phyloP scores from a whole-genome alignment of 1,140 invertebrate genomes.

The Diorhabda elongata region DNA sequence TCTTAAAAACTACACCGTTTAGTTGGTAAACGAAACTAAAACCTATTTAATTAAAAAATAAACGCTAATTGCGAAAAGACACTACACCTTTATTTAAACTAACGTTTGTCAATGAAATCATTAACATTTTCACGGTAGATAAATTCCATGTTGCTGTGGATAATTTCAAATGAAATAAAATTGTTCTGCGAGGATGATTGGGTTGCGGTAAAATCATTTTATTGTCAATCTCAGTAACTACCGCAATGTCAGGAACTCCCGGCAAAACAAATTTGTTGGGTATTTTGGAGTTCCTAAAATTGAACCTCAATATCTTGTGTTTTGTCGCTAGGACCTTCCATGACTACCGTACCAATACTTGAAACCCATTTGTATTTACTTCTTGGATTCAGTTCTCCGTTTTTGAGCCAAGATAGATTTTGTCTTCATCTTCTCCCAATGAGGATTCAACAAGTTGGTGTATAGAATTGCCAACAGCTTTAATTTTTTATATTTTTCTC shows the following conservation, averaged over 20 bases:
- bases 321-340: not conserved
- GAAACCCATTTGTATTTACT: constrained; percentile 11
- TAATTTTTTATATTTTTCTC: constrained; percentile 6
- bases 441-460: constrained; percentile 12
- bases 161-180: no score
- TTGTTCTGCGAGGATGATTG: no score
- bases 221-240: no score
- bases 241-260: no score
- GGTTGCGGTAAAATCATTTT: no score
- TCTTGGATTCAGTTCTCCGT: constrained; percentile 5
- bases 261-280: constrained; percentile 6
- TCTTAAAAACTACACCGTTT: not conserved
- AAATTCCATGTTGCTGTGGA: no score
- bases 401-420: constrained; percentile 1
- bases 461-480: not conserved
- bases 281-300: constrained; percentile 3
- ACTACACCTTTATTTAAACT: not conserved
- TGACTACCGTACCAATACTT: not conserved
- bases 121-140: no score
- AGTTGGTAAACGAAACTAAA: not conserved
- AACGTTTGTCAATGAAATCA: no score
- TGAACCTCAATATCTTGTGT: not conserved
- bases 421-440: constrained; percentile 1
- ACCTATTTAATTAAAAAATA: not conserved
- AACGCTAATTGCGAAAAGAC: not conserved